Conservation (phyloP, 2,113 vertebrate species). For the Catagonus wagneri region DNA sequence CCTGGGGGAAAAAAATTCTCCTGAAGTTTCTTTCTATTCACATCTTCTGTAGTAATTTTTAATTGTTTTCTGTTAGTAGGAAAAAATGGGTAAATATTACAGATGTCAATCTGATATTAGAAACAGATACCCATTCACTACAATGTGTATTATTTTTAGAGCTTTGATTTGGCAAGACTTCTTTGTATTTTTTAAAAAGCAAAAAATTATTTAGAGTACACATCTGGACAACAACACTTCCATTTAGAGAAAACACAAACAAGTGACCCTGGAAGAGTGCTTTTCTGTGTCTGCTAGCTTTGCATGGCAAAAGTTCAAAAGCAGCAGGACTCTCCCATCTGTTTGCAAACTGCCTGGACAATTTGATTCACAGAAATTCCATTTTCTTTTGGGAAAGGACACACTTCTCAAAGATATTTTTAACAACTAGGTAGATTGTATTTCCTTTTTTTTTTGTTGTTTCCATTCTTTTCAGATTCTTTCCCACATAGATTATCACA, state of each 20-base stretch:
- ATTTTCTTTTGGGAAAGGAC: constrained; percentile 68
- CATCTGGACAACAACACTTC: neutral
- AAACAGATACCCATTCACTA: constrained; percentile 1
- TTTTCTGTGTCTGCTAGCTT: constrained; percentile 51
- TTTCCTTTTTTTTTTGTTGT: too few species aligned
- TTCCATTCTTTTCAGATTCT: too few species aligned
- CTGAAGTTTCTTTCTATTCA: neutral
- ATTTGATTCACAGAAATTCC: constrained; percentile 65
- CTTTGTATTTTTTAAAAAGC: neutral
- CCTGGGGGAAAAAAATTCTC: neutral
- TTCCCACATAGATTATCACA: too few species aligned
- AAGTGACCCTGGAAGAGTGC: neutral
- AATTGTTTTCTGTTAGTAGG: neutral
- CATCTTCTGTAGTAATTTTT: neutral
- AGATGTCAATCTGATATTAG: neutral
- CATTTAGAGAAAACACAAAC: constrained; percentile 45
- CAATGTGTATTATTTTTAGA: constrained; percentile 50
- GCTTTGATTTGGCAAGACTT: constrained; percentile 43
- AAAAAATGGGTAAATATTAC: neutral
- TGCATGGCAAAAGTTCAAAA: constrained; percentile 76
- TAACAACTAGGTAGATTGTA: too few species aligned
- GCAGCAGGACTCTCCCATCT: constrained; percentile 70
- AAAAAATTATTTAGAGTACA: neutral
- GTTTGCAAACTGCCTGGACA: constrained; percentile 79
- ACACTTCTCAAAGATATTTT: constrained; percentile 35